Base-by-base conservation (phyloP, 2,888 invertebrate species). In the Volucella zonaria region DNA sequence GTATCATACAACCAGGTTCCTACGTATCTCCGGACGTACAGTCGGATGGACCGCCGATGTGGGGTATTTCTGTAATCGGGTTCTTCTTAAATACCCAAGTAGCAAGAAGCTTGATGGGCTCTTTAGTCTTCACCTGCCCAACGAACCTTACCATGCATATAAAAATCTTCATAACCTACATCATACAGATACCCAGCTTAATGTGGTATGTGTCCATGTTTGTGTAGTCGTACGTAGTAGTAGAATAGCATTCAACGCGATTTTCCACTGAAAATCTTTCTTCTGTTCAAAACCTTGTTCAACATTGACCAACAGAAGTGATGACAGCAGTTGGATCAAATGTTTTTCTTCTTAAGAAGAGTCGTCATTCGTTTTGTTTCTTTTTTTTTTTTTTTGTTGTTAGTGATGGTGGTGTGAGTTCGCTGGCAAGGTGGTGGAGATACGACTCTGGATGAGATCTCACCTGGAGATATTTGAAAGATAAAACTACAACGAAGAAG, bases 311-410 rank as follows among this genome's bases (percentile, higher is more conserved):
- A 82, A 86, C 77, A 86, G 82, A 86, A 82, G 82, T 86, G 86
- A 86, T 86, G 86, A 86, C 86, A 82, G 82, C 82, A 82, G 78
- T 86, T 82, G 78, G 82, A 86, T 86, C 86, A 86, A 82, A 82
- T 86, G 78, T 82, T 86, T 86, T 86, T 80, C 83, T 85, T 71
- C 83, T 85, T 80, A 76, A 85, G 75, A 76, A 76, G 80, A 85
- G 75, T 85, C 80, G 71, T 85, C 83, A 85, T 71, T 76, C 62
- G 80, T 76, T 80, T 85, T 80, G 75, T 75, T 59, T 56, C 58
- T 66, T 51, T 76, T 80, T 85, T 80, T 71, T 75, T 59, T 56
- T 64, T 66, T 51, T 56, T 78, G 51, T 64, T 64, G 31, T 45
- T 62, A 15, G 59, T 49, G 66, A 59, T 81, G 58, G 45, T 76